Conservation (phyloP, 2,888 invertebrate genomes). For the Heteromurus nitidus region DNA sequence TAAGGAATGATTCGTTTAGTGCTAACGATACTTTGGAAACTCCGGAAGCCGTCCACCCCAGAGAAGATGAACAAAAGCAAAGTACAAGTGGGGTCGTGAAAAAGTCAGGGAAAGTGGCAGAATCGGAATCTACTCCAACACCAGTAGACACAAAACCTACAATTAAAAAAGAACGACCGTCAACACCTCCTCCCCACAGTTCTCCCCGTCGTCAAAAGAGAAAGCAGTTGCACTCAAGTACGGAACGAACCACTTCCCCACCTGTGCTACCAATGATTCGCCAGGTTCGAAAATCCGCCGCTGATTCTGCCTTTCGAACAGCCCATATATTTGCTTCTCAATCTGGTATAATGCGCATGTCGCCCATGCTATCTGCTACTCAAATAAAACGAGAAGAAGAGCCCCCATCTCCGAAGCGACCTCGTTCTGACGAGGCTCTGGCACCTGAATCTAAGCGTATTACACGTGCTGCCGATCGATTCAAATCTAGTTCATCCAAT, state of each 20-base stretch:
- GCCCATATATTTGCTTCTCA: constrained; percentile 52
- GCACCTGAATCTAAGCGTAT: not conserved
- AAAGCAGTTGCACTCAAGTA: not conserved
- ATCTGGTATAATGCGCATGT: not conserved
- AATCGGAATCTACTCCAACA: not conserved
- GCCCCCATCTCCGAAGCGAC: not conserved
- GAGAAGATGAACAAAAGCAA: not conserved
- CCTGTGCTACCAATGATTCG: constrained; percentile 35
- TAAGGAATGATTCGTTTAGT: constrained; percentile 1
- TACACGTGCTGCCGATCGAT: not conserved
- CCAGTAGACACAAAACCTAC: not conserved
- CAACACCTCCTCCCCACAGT: not conserved
- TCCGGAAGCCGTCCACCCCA: not conserved
- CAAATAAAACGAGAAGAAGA: not conserved
- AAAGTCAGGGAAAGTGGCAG: not conserved
- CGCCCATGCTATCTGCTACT: not conserved
- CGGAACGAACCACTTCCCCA: not conserved
- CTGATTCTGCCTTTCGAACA: constrained; percentile 47
- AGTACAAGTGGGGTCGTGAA: not conserved
- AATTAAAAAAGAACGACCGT: not conserved
- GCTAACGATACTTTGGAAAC: not conserved
- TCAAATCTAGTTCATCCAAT: no score
- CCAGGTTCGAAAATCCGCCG: constrained; percentile 50
- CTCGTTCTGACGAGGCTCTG: not conserved
- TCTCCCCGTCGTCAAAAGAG: not conserved